Evolutionary conservation across 2,888 invertebrate species (phyloP), one percentile per base, ranked within the genome.

Genomic region (Andrena bicolor): DNA sequence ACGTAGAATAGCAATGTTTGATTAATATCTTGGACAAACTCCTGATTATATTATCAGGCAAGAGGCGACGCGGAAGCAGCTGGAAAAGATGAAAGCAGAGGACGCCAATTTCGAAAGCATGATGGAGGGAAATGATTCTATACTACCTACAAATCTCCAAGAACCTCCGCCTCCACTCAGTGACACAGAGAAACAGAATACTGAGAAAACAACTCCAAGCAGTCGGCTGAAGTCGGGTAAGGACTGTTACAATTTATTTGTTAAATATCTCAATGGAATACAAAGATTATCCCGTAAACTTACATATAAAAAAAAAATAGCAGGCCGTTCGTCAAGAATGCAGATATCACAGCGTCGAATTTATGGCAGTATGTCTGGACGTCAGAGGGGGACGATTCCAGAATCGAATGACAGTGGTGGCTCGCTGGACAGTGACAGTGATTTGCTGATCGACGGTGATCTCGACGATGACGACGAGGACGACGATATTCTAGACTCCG

Each of bases 401-500:
- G 94, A 94, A 75, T 87, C 92, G 10, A 91, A 92, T 35, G 93
- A 93, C 76, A 93, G 91, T 70, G 91, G 82, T 26, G 94, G 91
- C 56, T 93, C 92, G 7, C 81, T 94, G 10, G 94, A 94, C 71
- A 94, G 94, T 41, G 94, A 95, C 92, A 94, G 94, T 20, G 95
- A 94, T 89, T 90, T 95, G 83, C 94, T 96, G 70, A 95, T 96
- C 70, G 96, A 96, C 89, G 96, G 95, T 58, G 95, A 95, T 84
- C 94, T 95, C n/a, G 95, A 96, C 92, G 94, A 95, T 92, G 94
- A 96, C 94, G 85, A 96, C 91, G 94, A 96, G 94, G 74, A 96
- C 94, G 94, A 96, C 94, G 92, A 96, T 93, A 89, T 94, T 23
- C 73, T 93, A n/a, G 92, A 92, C 78, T 89, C 91, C 3, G 87